Conservation (phyloP, 1,140 invertebrate species). For the Drosophila paulistorum region DNA sequence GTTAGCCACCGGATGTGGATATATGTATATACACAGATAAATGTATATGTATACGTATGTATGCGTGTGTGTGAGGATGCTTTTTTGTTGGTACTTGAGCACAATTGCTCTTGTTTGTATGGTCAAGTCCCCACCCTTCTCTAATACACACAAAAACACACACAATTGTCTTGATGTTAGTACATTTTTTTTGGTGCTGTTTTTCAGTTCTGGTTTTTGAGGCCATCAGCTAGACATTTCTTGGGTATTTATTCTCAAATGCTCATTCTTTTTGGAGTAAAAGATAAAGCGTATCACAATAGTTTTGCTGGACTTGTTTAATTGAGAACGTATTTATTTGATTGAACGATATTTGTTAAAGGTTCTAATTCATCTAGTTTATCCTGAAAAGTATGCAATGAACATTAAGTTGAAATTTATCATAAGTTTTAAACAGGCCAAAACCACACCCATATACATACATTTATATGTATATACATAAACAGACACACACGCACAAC, state of each 20-base stretch:
- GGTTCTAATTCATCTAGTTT: neutral
- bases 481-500: neutral
- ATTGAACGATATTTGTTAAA: neutral
- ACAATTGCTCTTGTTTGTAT: constrained; percentile 33
- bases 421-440: neutral
- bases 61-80: constrained; percentile 16
- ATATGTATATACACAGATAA: constrained; percentile 18
- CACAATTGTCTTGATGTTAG: constrained; percentile 28
- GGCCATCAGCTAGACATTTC: constrained; percentile 28
- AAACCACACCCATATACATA: neutral
- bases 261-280: constrained; percentile 1
- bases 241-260: constrained; percentile 39
- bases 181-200: constrained; percentile 35
- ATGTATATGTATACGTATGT: constrained; percentile 19
- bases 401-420: constrained; percentile 1
- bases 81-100: constrained; percentile 29
- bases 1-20: constrained; percentile 62
- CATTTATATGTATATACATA: neutral
- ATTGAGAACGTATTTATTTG: neutral
- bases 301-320: neutral
- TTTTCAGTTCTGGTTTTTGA: constrained; percentile 45
- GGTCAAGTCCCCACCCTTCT: neutral
- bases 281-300: neutral
- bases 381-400: constrained; percentile 5
- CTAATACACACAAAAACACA: no score